Evolutionary conservation across 1,140 invertebrate genomes (phyloP), one percentile per base, ranked within the genome.

Genomic region (Pseudomyrmex pallidus): DNA sequence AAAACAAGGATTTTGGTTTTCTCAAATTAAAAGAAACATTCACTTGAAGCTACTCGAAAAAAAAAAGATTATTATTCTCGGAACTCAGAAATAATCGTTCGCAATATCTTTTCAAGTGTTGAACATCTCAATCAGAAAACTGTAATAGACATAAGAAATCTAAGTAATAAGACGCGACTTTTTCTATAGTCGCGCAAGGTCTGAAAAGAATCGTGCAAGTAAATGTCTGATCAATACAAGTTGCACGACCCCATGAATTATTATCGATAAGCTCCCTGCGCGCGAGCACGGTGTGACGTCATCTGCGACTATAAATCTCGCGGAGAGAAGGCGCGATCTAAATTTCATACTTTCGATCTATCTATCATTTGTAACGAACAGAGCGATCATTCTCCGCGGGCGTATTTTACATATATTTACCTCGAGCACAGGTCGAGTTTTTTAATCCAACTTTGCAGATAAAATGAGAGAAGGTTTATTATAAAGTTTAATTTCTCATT

Each of bases 221-320:
- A 70, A 78, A 57, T 57, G 52, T 57, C 52, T 48, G 76, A 70
- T 57, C 76, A 35, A 68, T 70, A 78, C 64, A 70, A 70, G 64
- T 78, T 78, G 76, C 64, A 78, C 52, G 25, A 77, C 44, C 70
- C 15, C 7, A 78, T 70, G 44, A 59, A 68, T 78, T 78, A 78
- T 68, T 68, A 59, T 78, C 15, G 64, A 70, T 48, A 70, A 78
- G 20, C 52, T 78, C 17, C 17, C 64, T 15, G 35, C 44, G 35
- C 44, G 63, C 35, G 52, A 54, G 52, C 12, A 3, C 2, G 13
- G 20, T 12, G 22, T 17, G 46, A 76, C 22, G 64, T 78, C 76
- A 59, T 57, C 44, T 46, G 20, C 20, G 52, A 57, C 44, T 78
- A 78, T 78, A 78, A 78, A 78, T 78, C 76, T 78, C 17, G 12